Base-by-base conservation (phyloP, 2,888 invertebrate species). In the Coronaproctus castanopsis region DNA sequence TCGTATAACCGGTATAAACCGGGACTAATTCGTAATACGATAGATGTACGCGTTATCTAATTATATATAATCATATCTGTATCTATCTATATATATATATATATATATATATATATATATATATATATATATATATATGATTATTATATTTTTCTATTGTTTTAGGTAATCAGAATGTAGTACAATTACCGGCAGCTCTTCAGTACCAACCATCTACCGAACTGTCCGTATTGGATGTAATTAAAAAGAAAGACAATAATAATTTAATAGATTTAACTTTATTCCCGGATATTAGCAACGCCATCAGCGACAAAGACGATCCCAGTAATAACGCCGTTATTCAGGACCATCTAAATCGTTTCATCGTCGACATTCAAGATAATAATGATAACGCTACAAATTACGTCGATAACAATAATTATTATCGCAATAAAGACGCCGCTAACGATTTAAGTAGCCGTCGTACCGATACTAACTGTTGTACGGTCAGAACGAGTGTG, bases 401-500 rank as follows among this genome's bases (percentile, higher is more conserved):
- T 24, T 21, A n/a, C 48, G 24, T 24, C n/a, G 52, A 59, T 36
- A 48, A 55, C 55, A 54, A 50, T 14, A 55, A 24, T 10, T 49
- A 14, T 24, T 48, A 57, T 52, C 18, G 21, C 36, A 49, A 36
- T 36, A 8, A 20, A 19, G 58, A 54, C 24, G 54, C 24, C 2
- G 2, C 24, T 5, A 24, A 14, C 5, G 54, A 48, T 21, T 22
- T 24, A 21, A 52, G 36, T 19, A 21, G 24, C 19, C n/a, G 48
- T 52, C 51, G 51, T 19, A 18, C 8, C n/a, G 36, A 54, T 21
- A 3, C 2, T 19, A 56, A 52, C 48, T 21, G 22, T 19, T 48
- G 59, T 48, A 54, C 74, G 66, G 78, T 76, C 52, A 71, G 78
- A 64, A 78, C 77, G 57, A 85, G 85, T 74, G 83, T 90, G 67